Conservation (phyloP, 1,140 invertebrate genomes). For the Penaeus indicus region DNA sequence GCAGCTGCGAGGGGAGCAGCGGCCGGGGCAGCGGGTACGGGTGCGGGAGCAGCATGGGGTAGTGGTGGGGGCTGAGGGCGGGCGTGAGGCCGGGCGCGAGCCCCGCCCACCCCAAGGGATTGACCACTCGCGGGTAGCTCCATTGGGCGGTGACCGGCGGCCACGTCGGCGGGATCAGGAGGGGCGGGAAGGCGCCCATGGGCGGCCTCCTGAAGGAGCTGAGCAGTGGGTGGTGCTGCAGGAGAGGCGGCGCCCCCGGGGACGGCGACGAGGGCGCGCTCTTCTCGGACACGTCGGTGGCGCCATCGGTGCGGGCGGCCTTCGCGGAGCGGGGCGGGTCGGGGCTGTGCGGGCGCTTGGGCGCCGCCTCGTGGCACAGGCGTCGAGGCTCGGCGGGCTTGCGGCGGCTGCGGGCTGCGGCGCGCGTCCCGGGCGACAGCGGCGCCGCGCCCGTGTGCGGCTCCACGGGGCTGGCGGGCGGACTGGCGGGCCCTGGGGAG, state of each 20-base stretch:
- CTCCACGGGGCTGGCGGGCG: constrained; percentile 46
- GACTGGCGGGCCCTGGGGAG: constrained; percentile 15
- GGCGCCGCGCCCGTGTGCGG: constrained; percentile 44
- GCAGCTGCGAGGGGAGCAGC: constrained; percentile 62
- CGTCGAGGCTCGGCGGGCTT: constrained; percentile 81
- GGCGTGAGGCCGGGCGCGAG: constrained; percentile 51
- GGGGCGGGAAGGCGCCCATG: constrained; percentile 53
- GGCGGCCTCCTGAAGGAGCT: constrained; percentile 38
- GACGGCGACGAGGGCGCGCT: constrained; percentile 64
- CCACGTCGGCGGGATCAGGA: constrained; percentile 62
- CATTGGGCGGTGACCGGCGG: constrained; percentile 57
- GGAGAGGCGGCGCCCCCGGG: constrained; percentile 66
- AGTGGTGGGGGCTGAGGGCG: constrained; percentile 38
- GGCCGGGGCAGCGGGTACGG: constrained; percentile 54
- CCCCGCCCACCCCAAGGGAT: constrained; percentile 56
- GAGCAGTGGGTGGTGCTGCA: constrained; percentile 56
- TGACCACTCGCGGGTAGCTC: constrained; percentile 53
- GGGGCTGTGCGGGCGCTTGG: constrained; percentile 68
- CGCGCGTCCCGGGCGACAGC: constrained; percentile 49
- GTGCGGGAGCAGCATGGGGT: constrained; percentile 51
- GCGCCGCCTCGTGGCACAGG: constrained; percentile 69
- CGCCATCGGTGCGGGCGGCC: constrained; percentile 50
- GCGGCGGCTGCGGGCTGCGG: constrained; percentile 75
- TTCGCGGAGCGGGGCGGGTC: constrained; percentile 61
- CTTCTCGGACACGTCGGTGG: constrained; percentile 65